Evolutionary conservation across 1,140 invertebrate genomes (phyloP).

Genomic region (Drosophila repleta): DNA sequence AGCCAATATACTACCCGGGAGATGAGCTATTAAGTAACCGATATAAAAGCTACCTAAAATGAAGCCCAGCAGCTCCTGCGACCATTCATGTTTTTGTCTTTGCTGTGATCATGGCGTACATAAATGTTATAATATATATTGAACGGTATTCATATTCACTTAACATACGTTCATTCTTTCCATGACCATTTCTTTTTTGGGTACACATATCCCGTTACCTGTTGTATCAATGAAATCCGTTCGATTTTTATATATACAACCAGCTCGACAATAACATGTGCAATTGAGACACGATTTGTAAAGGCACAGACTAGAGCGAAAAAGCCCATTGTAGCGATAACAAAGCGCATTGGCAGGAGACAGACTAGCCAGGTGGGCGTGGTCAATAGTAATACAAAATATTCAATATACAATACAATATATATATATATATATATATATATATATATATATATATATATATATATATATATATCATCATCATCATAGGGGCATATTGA

Average conservation of each 20-base stretch:
- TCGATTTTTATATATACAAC: slow-evolving; percentile 28
- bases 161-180: not conserved
- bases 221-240: not conserved
- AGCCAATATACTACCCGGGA: slow-evolving; percentile 90
- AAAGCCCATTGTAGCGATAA: slow-evolving; percentile 22
- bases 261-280: slow-evolving; percentile 30
- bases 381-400: not conserved
- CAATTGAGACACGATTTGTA: slow-evolving; percentile 31
- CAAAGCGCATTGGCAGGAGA: slow-evolving; percentile 22
- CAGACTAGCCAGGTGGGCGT: slow-evolving; percentile 8
- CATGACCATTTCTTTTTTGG: not conserved
- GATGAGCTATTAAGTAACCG: slow-evolving; percentile 89
- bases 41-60: slow-evolving; percentile 88
- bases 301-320: slow-evolving; percentile 13
- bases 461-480: no score
- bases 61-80: slow-evolving; percentile 21
- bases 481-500: slow-evolving; percentile 10
- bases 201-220: not conserved
- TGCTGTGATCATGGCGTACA: not conserved
- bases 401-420: not conserved
- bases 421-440: no score
- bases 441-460: no score
- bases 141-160: not conserved
- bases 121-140: not conserved
- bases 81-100: slow-evolving; percentile 22